Conservation (phyloP, 2,888 invertebrate species). For the Ommatoiulus sabulosus region DNA sequence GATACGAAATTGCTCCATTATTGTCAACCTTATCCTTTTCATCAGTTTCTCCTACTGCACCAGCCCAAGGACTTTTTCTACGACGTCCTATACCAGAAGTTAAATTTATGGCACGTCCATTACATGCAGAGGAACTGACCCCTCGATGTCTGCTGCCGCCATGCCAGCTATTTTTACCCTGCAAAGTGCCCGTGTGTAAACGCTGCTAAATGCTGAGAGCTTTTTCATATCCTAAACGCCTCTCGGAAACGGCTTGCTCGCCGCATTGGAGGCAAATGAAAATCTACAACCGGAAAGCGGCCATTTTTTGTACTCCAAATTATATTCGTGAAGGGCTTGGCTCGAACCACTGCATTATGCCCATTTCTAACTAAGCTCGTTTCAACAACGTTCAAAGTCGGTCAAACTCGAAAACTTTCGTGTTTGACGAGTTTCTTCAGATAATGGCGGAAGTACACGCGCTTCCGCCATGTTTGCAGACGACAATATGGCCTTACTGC, state of each 20-base stretch:
- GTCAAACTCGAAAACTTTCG: not conserved
- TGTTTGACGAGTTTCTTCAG: no score
- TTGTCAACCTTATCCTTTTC: conserved; percentile 53
- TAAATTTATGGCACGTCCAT: conserved; percentile 41
- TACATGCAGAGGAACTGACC: not conserved
- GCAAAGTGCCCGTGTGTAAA: conserved; percentile 4
- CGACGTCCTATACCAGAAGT: conserved; percentile 22
- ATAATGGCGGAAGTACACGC: no score
- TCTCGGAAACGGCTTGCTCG: not conserved
- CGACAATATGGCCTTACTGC: no score
- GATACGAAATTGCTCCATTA: conserved; percentile 47
- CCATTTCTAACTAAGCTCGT: not conserved
- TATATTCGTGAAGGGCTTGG: not conserved
- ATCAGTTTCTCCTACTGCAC: conserved; percentile 37
- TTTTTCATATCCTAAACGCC: conserved; percentile 38
- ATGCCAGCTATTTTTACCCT: not conserved
- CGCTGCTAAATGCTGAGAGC: conserved; percentile 47
- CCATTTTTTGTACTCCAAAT: not conserved
- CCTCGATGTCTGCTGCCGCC: conserved; percentile 39
- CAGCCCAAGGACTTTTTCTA: conserved; percentile 7
- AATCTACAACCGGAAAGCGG: conserved; percentile 38
- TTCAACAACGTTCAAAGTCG: not conserved
- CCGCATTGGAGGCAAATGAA: not conserved
- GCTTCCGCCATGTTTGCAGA: no score
- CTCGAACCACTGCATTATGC: not conserved